Evolutionary conservation across 2,113 vertebrate genomes (phyloP).

Genomic region (Cyanoderma ruficeps): DNA sequence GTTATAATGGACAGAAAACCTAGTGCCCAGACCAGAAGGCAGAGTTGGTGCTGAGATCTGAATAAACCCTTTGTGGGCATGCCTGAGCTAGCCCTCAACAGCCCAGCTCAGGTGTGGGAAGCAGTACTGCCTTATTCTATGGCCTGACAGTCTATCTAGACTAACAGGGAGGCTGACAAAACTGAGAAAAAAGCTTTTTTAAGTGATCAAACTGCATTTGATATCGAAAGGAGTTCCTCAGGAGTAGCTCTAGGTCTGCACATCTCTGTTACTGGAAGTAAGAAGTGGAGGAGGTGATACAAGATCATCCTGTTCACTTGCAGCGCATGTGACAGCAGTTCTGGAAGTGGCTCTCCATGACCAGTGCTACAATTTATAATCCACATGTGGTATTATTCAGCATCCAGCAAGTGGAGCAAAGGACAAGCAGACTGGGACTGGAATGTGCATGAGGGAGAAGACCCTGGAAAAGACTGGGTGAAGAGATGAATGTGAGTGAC

Average conservation of each 20-base stretch:
- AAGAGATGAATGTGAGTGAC: background rate
- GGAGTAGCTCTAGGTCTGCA: background rate
- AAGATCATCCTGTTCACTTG: background rate
- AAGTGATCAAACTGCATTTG: background rate
- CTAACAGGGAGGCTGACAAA: background rate
- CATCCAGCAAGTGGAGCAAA: background rate
- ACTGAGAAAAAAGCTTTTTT: background rate
- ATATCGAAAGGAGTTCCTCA: background rate
- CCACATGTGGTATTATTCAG: background rate
- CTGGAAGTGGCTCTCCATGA: background rate
- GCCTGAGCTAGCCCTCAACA: background rate
- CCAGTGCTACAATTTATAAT: rapidly evolving
- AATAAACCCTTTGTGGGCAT: background rate
- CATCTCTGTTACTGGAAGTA: background rate
- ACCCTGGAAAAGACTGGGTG: background rate
- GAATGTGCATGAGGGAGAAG: background rate
- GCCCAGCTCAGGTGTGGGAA: background rate
- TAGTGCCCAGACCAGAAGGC: background rate
- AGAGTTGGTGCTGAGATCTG: background rate
- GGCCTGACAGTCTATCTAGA: background rate
- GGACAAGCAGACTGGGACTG: background rate
- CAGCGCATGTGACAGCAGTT: background rate
- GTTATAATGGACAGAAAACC: background rate
- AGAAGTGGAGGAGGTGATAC: background rate
- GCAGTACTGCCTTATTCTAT: background rate